Evolutionary conservation across 2,888 invertebrate genomes (phyloP), one percentile per base, ranked within the genome.

Genomic region (Smittia aterrima): DNA sequence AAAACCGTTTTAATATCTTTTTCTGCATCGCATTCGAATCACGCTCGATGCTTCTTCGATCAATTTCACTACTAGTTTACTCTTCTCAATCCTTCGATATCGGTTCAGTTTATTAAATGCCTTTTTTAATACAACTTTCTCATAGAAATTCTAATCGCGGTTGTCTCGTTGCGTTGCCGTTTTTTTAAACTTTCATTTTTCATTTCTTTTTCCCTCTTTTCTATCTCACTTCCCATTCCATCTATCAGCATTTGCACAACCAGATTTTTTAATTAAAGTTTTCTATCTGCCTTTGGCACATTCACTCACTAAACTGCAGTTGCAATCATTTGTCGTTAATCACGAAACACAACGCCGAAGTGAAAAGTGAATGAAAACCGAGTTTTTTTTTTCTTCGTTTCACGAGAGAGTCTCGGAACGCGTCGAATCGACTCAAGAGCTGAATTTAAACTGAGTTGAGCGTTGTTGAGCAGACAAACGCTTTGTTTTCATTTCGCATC

Each of bases 311-410:
- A n/a, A 68, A 47, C 20, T 47, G 41, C 68, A 68, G 22, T 68
- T 68, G 68, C 68, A 68, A 68, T 68, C 68, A 68, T 68, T 68
- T 68, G 68, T 68, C 68, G 68, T 68, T 68, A 68, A 68, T 68
- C 68, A 68, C 68, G 41, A 4, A 16, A 41, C 41, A 47, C 16
- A 11, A 47, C 2, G 16, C 11, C 47, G 47, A 47, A 47, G 25
- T 25, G 62, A 22, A 58, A 58, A 58, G 58, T 22, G 22, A 62
- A 62, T 62, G 25, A 62, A 62, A 64, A 64, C n/a, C 24, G 66
- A 32, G 66, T 20, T 66, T 18, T 32, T 66, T 40, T 66, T 38
- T 25, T 20, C 7, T 38, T 66, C n/a, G 20, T 25, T 24, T 22
- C 22, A 16, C 11, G 25, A 9, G 62, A 24, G 62, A 64, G 62